Evolutionary conservation across 2,797 vertebrate genomes (phyloP), one percentile per base, ranked within the genome.

Genomic region (Sebastes trivittatus): DNA sequence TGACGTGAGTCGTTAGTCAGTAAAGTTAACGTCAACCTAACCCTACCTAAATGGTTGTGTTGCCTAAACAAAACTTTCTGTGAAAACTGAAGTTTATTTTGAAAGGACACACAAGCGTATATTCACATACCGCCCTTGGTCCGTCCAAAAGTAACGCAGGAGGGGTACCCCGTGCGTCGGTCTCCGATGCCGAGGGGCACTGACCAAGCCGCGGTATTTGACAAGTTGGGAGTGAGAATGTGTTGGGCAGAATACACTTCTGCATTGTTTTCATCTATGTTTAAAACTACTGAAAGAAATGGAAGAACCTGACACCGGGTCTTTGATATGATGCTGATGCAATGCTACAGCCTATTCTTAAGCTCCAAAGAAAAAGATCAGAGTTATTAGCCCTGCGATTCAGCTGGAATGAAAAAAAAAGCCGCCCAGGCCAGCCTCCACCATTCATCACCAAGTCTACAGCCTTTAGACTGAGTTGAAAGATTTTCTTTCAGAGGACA

Each of bases 341-440:
- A 87, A 84, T 13, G 82, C 80, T 58, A 82, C 78, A 78, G 64
- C 32, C 71, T 75, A 56, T 88, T 85, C 62, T 83, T 79, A 61
- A 84, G 77, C 49, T 68, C 66, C 22, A 65, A 72, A 87, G 78
- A 81, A 84, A 86, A 82, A 80, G 72, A 81, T 83, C 76, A 77
- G 78, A 82, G 81, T 87, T 89, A 90, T 89, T 93, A 85, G 72
- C 54, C 74, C 80, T 61, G 72, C 67, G 75, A 75, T 86, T 83
- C 60, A 69, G 74, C 65, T 10, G 55, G 71, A 89, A 77, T 75
- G 71, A 74, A 82, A 89, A 56, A 56, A 81, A 79, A 70, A 69
- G 74, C 13, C 77, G 86, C 80, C 27, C 61, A 14, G 70, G 75
- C 79, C 80, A 75, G 75, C 59, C 62, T 72, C 73, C 49, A 55